These are phyloP conservation scores for Perca flavescens DNA, from an alignment of 2,113 vertebrate genomes.

Conservation along the genomic window DNA sequence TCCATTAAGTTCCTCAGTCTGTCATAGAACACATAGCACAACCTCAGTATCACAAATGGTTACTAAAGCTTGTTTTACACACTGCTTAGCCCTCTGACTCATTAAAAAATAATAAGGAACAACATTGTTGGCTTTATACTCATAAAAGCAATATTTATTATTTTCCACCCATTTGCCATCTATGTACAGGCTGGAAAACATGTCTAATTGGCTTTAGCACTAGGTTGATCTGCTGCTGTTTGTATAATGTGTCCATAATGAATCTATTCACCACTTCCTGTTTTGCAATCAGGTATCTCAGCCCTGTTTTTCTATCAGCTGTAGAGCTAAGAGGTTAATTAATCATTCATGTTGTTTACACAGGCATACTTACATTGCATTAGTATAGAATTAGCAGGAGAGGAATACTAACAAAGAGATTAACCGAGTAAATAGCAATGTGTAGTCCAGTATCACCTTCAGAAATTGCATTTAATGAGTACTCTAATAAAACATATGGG, in stretches of 20 bases:
- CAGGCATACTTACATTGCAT: neutral
- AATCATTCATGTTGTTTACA: neutral
- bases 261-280: neutral
- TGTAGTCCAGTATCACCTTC: neutral
- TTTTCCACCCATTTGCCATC: neutral
- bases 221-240: neutral
- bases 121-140: neutral
- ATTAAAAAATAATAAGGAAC: neutral
- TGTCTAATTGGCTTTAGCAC: neutral
- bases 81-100: neutral
- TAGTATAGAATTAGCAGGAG: neutral
- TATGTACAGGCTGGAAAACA: neutral
- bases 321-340: neutral
- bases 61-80: neutral
- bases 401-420: neutral
- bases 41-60: neutral
- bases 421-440: neutral
- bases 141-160: neutral
- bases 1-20: no score
- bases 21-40: neutral
- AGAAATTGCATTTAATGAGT: neutral
- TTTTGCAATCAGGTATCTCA: neutral
- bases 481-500: neutral
- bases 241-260: neutral
- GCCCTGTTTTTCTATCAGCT: neutral